Conservation (phyloP, 2,797 vertebrate genomes). For the Leucoraja ocellata region DNA sequence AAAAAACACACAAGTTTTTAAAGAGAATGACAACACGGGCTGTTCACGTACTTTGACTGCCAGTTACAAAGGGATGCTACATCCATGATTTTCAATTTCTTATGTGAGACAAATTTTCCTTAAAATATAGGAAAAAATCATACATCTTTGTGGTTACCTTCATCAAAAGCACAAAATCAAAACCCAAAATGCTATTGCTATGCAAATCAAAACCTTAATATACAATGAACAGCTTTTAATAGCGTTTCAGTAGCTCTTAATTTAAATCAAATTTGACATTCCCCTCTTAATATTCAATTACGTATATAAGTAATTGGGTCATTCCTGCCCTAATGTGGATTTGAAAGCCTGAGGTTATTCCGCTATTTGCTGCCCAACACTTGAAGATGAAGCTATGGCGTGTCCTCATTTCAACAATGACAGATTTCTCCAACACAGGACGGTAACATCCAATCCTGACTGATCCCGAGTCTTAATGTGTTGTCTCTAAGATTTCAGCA, state of each 20-base stretch:
- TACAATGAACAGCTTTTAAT: slow-evolving; percentile 77
- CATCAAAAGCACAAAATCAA: neutral
- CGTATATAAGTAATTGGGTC: slow-evolving; percentile 50
- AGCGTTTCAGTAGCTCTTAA: slow-evolving; percentile 76
- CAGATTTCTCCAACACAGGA: neutral
- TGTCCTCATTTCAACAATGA: neutral
- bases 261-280: slow-evolving; percentile 75
- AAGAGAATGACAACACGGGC: neutral
- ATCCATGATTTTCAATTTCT: neutral
- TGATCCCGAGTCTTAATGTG: neutral
- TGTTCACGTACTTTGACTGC: neutral
- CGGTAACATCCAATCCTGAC: neutral
- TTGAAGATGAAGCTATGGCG: neutral
- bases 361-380: neutral
- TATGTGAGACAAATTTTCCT: neutral
- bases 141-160: neutral
- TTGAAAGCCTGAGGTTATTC: neutral
- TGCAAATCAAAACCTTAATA: slow-evolving; percentile 77
- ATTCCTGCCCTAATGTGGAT: neutral
- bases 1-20: neutral
- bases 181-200: slow-evolving; percentile 61
- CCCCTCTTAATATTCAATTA: slow-evolving; percentile 78
- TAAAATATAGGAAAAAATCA: neutral
- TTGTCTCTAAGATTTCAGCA: neutral
- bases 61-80: neutral